A percentile compares a stretch with the other conserved stretches of the same genome.
Evolutionary conservation across 2,113 vertebrate species (phyloP).

Genomic region (Phasianus colchicus): DNA sequence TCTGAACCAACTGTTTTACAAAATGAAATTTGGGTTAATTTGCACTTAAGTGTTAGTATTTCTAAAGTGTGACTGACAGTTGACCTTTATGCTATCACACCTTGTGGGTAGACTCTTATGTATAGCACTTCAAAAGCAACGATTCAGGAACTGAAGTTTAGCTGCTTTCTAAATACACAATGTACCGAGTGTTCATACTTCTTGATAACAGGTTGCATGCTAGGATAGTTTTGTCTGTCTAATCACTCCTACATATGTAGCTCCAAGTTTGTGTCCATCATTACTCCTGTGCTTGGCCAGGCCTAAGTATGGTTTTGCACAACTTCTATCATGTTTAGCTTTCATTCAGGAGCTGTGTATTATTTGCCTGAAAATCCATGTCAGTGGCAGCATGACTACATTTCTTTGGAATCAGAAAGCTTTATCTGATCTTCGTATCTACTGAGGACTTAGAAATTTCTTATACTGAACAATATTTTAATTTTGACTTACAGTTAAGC

Average conservation of each 20-base stretch:
- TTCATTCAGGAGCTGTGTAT: not conserved
- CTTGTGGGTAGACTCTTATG: conserved; percentile 1
- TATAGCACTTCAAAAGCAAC: conserved; percentile 21
- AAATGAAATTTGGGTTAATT: conserved; percentile 24
- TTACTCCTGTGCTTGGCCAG: not conserved
- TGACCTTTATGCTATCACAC: not conserved
- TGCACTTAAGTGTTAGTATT: not conserved
- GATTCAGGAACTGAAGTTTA: conserved; percentile 42
- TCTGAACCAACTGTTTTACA: not conserved
- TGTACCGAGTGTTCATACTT: not conserved
- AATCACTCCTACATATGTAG: not conserved
- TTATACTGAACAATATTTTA: rapidly evolving
- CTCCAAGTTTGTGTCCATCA: not conserved
- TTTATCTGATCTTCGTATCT: not conserved
- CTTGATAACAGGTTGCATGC: not conserved
- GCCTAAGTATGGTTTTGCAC: not conserved
- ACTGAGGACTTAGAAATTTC: not conserved
- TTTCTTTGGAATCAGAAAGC: not conserved
- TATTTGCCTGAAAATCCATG: not conserved
- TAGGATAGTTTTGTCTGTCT: not conserved
- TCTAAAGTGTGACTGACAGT: not conserved
- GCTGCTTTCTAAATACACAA: not conserved
- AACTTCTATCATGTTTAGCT: not conserved
- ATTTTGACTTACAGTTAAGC: not conserved
- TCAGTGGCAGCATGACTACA: not conserved